These are phyloP conservation scores for Leucophenga montana DNA, from an alignment of 2,888 invertebrate species.

Conservation along the genomic window DNA sequence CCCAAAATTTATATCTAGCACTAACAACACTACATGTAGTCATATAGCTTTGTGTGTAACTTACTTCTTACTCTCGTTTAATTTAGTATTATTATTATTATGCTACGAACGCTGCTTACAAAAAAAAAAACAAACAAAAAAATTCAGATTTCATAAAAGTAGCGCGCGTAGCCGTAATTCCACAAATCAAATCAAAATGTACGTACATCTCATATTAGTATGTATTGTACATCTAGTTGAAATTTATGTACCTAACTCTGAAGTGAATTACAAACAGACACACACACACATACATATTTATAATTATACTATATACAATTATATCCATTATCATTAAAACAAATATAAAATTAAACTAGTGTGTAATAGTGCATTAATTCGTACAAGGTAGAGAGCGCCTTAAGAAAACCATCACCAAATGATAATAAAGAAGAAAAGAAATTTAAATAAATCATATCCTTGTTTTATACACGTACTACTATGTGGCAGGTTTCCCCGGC, in stretches of 20 bases:
- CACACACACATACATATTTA: slow-evolving; percentile 27
- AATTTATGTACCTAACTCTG: slow-evolving; percentile 18
- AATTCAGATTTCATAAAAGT: too few species aligned
- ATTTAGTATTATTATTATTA: neutral
- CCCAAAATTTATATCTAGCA: too few species aligned
- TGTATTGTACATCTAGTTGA: neutral
- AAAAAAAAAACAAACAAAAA: neutral
- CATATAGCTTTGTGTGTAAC: neutral
- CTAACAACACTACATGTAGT: neutral
- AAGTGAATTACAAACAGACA: slow-evolving; percentile 21
- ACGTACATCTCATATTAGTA: neutral
- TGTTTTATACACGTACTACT: too few species aligned
- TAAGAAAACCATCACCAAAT: slow-evolving; percentile 39
- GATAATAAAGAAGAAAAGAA: slow-evolving; percentile 20
- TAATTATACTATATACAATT: slow-evolving; percentile 30
- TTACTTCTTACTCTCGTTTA: neutral
- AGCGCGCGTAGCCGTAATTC: neutral
- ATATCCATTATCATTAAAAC: slow-evolving; percentile 34
- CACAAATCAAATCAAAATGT: too few species aligned
- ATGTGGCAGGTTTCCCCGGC: too few species aligned
- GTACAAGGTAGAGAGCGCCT: slow-evolving; percentile 40
- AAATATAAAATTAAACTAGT: neutral
- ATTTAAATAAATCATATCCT: neutral
- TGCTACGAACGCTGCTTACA: neutral
- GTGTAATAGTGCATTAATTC: neutral